phyloP scores from a whole-genome alignment of 2,797 vertebrate species.

The Channa striata region DNA sequence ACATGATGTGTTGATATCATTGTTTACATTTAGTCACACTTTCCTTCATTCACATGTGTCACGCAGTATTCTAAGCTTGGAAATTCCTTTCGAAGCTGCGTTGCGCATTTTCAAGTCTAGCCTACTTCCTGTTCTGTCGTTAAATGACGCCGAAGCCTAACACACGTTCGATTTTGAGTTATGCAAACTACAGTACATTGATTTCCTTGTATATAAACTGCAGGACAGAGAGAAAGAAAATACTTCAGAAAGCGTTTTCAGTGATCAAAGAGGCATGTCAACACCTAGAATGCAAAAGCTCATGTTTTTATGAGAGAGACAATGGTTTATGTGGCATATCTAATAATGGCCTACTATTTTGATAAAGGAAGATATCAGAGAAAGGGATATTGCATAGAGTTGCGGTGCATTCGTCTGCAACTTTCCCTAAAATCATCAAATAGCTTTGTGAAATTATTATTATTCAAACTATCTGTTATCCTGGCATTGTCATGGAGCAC shows the following conservation, averaged over 20 bases:
- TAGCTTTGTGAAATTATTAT: conserved; percentile 1
- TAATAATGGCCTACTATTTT: neutral
- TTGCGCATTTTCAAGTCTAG: conserved; percentile 19
- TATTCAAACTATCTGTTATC: conserved; percentile 14
- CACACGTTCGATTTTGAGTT: conserved; percentile 20
- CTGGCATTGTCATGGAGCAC: conserved; percentile 19
- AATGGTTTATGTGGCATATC: neutral
- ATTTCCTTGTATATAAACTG: conserved; percentile 7
- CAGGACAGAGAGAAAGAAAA: conserved; percentile 2
- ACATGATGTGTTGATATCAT: conserved; percentile 40
- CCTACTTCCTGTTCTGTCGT: conserved; percentile 51
- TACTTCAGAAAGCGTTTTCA: neutral
- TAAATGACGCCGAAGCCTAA: conserved; percentile 38
- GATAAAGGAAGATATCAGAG: neutral
- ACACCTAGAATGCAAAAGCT: neutral
- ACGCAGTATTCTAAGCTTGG: neutral
- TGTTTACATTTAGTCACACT: conserved; percentile 55
- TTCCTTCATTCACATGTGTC: conserved; percentile 26
- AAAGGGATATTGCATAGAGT: conserved; percentile 2
- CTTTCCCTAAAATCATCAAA: conserved; percentile 27
- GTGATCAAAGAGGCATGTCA: neutral
- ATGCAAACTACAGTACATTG: neutral
- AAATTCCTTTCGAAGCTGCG: conserved; percentile 16
- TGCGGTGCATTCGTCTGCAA: conserved; percentile 1
- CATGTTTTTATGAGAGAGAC: neutral